Base-by-base conservation (phyloP, 1,140 invertebrate species). In the Drosophila pectinifera region DNA sequence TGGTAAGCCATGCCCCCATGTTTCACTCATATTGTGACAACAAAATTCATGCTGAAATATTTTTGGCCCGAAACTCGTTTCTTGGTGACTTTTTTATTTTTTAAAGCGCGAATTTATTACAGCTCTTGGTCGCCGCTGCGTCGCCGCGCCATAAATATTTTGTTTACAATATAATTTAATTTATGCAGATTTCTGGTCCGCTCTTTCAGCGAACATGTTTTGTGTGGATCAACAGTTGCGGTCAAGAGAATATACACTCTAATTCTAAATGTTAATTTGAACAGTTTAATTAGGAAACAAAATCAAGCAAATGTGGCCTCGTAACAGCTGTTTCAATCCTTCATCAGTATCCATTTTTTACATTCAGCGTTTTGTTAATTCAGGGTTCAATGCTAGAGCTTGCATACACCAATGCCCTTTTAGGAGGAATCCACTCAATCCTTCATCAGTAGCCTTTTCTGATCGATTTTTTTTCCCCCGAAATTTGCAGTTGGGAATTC, bases 141-240 rank as follows among this genome's bases (percentile, higher is more conserved):
- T 58, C 56, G 73, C 46, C 55, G 64, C 62, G 77, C 80, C 84
- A 89, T 89, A 89, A 89, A 89, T 80, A 89, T 89, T 89, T 89
- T 89, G 84, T 89, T 89, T 89, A 89, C 85, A 89, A 89, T 90
- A 89, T 90, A 69, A 78, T 84, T 80, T 89, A 89, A 89, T 89
- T 90, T 89, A 90, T 89, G 84, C 85, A 78, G 67, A 80, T 89
- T 80, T 88, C 59, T 80, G 73, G 75, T 73, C 57, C 62, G 54
- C 75, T 73, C 76, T 78, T 78, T 67, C 65, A 70, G 74, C 36
- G 62, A 38, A 49, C 59, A 68, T 28, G 62, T 42, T 68, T 53
- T 22, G 31, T 36, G 31, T 36, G 26, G 11, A 48, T 46, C 36
- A 10, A 63, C 36, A 22, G 20, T 13, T 22, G 54, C 11, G 59